A percentile compares a stretch with the other conserved stretches of the same genome.
Evolutionary conservation across 1,140 invertebrate species (phyloP).

Genomic region (Spodoptera litura): DNA sequence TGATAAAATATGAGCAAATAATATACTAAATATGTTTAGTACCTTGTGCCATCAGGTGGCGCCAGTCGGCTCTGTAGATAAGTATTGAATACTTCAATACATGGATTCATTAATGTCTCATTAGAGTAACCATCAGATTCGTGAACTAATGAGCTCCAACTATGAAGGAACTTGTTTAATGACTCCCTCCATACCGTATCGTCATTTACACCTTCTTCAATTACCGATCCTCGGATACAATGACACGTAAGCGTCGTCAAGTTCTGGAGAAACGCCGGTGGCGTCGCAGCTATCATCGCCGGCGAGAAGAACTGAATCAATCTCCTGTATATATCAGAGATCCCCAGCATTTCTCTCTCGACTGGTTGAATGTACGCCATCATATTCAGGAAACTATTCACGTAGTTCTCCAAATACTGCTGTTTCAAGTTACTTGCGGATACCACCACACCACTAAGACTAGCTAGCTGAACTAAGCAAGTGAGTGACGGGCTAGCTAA

Average conservation of each 20-base stretch:
- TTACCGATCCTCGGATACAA: constrained; percentile 90
- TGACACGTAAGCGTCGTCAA: constrained; percentile 91
- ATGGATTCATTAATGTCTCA: constrained; percentile 84
- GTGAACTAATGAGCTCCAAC: constrained; percentile 90
- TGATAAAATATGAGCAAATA: too few species aligned
- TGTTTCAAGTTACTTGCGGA: constrained; percentile 87
- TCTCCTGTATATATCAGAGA: constrained; percentile 89
- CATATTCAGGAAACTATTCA: constrained; percentile 90
- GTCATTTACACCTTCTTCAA: constrained; percentile 90
- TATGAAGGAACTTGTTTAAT: constrained; percentile 92
- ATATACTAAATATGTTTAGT: too few species aligned
- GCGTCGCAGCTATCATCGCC: constrained; percentile 82
- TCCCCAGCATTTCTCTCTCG: constrained; percentile 88
- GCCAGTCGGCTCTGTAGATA: constrained; percentile 94
- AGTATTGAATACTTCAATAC: constrained; percentile 90
- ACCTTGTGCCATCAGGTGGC: constrained; percentile 92
- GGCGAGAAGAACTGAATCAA: constrained; percentile 89
- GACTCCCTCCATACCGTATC: constrained; percentile 91
- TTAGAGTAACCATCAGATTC: constrained; percentile 87
- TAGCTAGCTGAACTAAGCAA: constrained; percentile 92
- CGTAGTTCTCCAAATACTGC: constrained; percentile 91
- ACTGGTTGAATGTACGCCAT: constrained; percentile 88
- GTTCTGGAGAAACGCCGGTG: constrained; percentile 87
- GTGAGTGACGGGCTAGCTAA: constrained; percentile 91
- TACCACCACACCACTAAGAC: constrained; percentile 90